Evolutionary conservation across 2,113 vertebrate species (phyloP), one percentile per base, ranked within the genome.

Genomic region (Casuarius casuarius): DNA sequence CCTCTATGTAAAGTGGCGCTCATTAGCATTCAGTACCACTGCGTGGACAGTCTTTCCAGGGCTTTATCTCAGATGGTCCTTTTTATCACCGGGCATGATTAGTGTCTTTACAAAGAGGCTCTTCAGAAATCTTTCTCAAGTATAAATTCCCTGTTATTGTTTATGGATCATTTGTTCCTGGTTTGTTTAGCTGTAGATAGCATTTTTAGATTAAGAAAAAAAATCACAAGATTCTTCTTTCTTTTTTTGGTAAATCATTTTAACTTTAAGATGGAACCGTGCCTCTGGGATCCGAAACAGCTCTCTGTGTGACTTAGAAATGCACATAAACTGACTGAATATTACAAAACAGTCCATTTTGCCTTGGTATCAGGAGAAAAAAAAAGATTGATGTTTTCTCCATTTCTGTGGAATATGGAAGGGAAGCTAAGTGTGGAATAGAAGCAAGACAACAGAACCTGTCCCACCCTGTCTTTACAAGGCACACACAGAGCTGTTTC

Each of bases 21-120:
- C 67, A 90, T 97, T 95, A 91, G 62, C 70, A 96, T 96, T 93
- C 94, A 85, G 46, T 74, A 84, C 33, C 23, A 38, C 66, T 59
- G 23, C 20, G 11, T 56, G 72, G 86, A 76, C 77, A 80, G 84
- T 35, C 71, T 97, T 96, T 92, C 42, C 84, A 87, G 42, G 90
- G 71, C 83, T 83, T 92, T 84, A 84, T 90, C 77, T 97, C 89
- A 95, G 74, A 81, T 79, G 42, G 81, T 35, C 86, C 83, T 92
- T 97, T 91, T 75, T 96, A 95, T 96, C 67, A 92, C 33, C 9
- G 33, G 11, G 73, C 95, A 82, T 84, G 42, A 92, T 67, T 90
- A 83, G 42, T 66, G 25, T 42, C 81, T 49, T 67, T 77, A 91
- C 54, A 90, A 94, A 96, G 54, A 56, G 31, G 31, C 49, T 94